Evolutionary conservation across 2,113 vertebrate genomes (phyloP).

Genomic region (Bucco capensis): DNA sequence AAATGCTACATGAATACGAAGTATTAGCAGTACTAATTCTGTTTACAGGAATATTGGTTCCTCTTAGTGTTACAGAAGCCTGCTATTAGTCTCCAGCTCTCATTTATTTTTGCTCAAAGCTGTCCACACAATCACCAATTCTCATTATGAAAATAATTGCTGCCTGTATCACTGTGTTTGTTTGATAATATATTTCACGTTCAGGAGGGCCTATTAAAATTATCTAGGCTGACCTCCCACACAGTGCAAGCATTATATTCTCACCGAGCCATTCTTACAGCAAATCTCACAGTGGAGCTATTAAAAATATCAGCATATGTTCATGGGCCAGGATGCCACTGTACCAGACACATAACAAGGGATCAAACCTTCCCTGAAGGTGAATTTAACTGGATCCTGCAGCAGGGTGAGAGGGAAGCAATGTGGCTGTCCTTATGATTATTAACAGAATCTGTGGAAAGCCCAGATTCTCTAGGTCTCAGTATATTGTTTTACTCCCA

Average conservation of each 20-base stretch:
- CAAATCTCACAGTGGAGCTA: background rate
- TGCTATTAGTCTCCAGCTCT: conserved; percentile 2
- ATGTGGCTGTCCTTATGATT: background rate
- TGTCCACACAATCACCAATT: conserved; percentile 13
- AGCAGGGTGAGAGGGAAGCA: background rate
- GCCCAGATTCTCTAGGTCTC: background rate
- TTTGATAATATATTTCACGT: conserved; percentile 48
- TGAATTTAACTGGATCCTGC: background rate
- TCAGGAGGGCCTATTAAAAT: conserved; percentile 46
- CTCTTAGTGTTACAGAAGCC: background rate
- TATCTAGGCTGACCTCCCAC: conserved; percentile 35
- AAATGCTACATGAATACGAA: background rate
- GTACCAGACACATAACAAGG: background rate
- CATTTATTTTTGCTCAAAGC: background rate
- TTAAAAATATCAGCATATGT: conserved; percentile 1
- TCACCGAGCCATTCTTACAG: background rate
- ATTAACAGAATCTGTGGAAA: background rate
- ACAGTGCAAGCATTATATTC: background rate
- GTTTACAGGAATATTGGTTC: background rate
- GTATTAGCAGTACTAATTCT: background rate
- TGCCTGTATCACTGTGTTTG: conserved; percentile 18
- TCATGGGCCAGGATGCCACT: background rate
- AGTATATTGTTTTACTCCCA: background rate
- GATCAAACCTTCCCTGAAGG: background rate
- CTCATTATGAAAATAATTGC: conserved; percentile 56